These are phyloP conservation scores for Hofmannophila pseudospretella DNA, from an alignment of 2,888 invertebrate species.

Conservation along the genomic window DNA sequence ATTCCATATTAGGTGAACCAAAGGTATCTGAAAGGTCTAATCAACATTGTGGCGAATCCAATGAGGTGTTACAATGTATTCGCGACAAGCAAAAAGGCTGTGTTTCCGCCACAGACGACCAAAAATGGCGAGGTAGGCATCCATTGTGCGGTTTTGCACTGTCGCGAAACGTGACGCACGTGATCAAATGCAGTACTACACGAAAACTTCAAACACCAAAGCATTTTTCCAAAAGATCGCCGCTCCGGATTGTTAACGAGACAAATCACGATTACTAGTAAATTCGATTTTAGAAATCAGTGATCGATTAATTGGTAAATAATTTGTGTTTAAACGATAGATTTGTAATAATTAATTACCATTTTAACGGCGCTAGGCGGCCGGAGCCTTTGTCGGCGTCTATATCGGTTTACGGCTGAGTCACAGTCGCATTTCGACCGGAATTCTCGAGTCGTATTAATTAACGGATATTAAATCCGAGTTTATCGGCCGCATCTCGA, in stretches of 20 bases:
- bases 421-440: constrained; percentile 66
- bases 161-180: constrained; percentile 39
- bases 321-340: constrained; percentile 52
- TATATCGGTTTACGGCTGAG: constrained; percentile 63
- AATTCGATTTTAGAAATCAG: constrained; percentile 9
- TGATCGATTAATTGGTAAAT: constrained; percentile 52
- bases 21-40: constrained; percentile 23
- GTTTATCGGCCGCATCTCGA: constrained; percentile 72
- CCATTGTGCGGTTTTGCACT: constrained; percentile 53
- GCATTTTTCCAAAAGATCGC: constrained; percentile 13
- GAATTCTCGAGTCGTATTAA: constrained; percentile 73
- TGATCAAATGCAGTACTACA: constrained; percentile 47
- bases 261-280: background rate
- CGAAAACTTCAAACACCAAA: constrained; percentile 21
- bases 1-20: constrained; percentile 23
- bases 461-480: constrained; percentile 76
- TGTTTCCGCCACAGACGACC: constrained; percentile 48
- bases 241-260: constrained; percentile 20
- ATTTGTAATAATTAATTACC: constrained; percentile 75
- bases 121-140: constrained; percentile 47
- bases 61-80: constrained; percentile 58
- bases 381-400: constrained; percentile 65
- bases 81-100: constrained; percentile 43
- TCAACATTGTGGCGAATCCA: constrained; percentile 27
- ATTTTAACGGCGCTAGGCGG: constrained; percentile 71